Evolutionary conservation across 2,113 vertebrate species (phyloP).

Genomic region (Dolichotis patagonum): DNA sequence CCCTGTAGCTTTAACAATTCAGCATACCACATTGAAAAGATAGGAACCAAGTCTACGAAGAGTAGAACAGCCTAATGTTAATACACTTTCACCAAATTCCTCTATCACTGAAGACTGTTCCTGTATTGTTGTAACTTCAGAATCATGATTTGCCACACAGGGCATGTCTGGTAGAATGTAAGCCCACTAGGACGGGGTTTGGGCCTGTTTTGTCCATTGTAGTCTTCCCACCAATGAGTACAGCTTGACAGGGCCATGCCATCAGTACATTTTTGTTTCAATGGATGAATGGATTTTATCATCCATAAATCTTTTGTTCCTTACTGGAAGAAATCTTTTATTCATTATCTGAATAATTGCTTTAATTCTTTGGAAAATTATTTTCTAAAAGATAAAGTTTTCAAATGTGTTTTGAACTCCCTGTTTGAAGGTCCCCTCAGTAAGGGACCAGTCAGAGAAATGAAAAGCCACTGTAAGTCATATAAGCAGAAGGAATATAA

Average conservation of each 20-base stretch:
- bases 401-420: constrained; percentile 7
- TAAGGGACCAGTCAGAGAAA: constrained; percentile 27
- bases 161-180: background rate
- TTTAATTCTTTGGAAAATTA: constrained; percentile 68
- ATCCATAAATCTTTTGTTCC: constrained; percentile 37
- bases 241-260: background rate
- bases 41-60: constrained; percentile 33
- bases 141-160: background rate
- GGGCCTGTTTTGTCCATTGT: background rate
- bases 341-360: constrained; percentile 8
- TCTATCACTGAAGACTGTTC: constrained; percentile 40
- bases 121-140: background rate
- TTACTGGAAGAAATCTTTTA: constrained; percentile 24
- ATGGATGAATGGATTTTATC: constrained; percentile 23
- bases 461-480: background rate
- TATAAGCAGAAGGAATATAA: constrained; percentile 4
- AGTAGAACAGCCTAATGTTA: constrained; percentile 39
- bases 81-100: constrained; percentile 22
- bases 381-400: constrained; percentile 17
- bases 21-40: constrained; percentile 52
- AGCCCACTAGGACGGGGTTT: background rate
- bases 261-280: constrained; percentile 44
- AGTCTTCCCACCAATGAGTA: background rate
- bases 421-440: background rate
- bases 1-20: constrained; percentile 56